These are phyloP conservation scores for Zosterops hypoxanthus DNA, from an alignment of 2,113 vertebrate genomes.

Conservation along the genomic window DNA sequence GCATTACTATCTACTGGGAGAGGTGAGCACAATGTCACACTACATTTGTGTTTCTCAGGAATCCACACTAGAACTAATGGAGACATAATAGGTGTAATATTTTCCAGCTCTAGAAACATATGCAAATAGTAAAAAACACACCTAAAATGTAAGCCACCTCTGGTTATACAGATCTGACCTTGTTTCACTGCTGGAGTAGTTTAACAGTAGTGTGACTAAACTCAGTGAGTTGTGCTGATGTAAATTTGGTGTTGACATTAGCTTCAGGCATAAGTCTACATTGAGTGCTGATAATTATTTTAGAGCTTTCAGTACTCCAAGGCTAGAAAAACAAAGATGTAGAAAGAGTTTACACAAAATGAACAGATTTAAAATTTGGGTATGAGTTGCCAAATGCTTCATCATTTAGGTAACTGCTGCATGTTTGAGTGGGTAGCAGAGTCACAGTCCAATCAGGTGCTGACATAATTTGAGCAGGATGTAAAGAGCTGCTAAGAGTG, in stretches of 20 bases:
- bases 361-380: not conserved
- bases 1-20: not conserved
- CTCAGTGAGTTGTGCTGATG: not conserved
- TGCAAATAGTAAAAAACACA: not conserved
- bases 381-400: not conserved
- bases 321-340: not conserved
- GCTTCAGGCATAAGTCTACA: not conserved
- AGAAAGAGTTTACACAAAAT: not conserved
- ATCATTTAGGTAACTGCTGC: rapidly evolving
- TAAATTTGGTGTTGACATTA: not conserved
- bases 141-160: not conserved
- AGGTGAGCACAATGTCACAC: not conserved
- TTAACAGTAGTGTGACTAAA: not conserved
- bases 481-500: not conserved
- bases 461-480: not conserved
- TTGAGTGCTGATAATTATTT: not conserved
- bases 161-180: not conserved
- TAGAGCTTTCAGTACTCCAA: not conserved
- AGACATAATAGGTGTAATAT: not conserved
- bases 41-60: not conserved
- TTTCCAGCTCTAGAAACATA: not conserved
- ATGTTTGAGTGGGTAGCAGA: rapidly evolving
- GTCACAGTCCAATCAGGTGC: not conserved
- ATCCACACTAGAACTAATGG: not conserved
- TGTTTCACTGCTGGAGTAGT: not conserved